Evolutionary conservation across 2,113 vertebrate genomes (phyloP), one percentile per base, ranked within the genome.

Genomic region (Camelus bactrianus): DNA sequence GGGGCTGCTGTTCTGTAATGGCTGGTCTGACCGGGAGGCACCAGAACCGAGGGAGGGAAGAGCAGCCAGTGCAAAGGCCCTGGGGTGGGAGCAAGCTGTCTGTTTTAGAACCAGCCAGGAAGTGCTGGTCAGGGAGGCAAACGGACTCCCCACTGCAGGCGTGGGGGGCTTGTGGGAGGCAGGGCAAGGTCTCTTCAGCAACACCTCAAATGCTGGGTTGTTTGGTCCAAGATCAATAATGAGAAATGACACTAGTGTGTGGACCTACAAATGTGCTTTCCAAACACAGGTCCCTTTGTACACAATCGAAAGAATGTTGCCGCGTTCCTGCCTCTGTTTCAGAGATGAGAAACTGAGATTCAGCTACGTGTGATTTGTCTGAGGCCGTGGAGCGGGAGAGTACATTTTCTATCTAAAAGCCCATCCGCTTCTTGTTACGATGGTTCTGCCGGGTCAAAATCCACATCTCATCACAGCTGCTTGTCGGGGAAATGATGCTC

Each of bases 331-430:
- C 54, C n/a, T 87, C 62, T 19, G 2, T 5, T 42, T 46, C 64
- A 50, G 54, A 86, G 65, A 14, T 19, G 50, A 82, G 50, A 86
- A 60, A 88, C 65, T 22, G 46, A 81, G 82, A 42, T 72, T 58
- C 56, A 6, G 38, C 30, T 62, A 50, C 16, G 28, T 24, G 24
- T 62, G 56, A 54, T 38, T n/a, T 86, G 73, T 32, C 67, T 42
- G n/a, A 82, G 75, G 75, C 46, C 0, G 0, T 4, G 38, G 38
- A 42, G 38, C 38, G 38, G 38, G 38, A 73, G 65, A 73, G 75
- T 54, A 70, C 70, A 93, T 77, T 93, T 89, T 70, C 89, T 62
- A 28, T 56, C 62, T 62, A 30, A 82, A 89, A 94, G 79, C 67
- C 85, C 95, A 89, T 28, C 46, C 3, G 26, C 38, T 90, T 87